A percentile compares a stretch with the other conserved stretches of the same genome.
These are phyloP conservation scores for Ophion ellenae DNA, from an alignment of 2,888 invertebrate genomes.

Conservation along the genomic window DNA sequence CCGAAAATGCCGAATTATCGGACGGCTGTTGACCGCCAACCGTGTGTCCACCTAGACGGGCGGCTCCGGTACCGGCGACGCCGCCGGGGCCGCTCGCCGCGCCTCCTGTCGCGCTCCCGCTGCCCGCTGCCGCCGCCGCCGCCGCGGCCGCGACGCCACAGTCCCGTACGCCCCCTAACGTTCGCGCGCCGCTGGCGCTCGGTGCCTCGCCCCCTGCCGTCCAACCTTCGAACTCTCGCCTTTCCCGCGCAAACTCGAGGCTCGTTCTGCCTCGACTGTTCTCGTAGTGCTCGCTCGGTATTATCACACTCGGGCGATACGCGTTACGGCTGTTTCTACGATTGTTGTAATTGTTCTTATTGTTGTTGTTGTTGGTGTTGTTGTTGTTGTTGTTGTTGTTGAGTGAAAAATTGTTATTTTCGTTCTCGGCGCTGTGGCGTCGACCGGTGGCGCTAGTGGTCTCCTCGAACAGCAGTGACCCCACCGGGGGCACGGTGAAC, in stretches of 20 bases:
- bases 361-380: slow-evolving; percentile 62
- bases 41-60: slow-evolving; percentile 82
- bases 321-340: slow-evolving; percentile 65
- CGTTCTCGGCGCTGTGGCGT: slow-evolving; percentile 10
- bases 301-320: slow-evolving; percentile 64
- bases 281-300: slow-evolving; percentile 57
- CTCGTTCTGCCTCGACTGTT: slow-evolving; percentile 35
- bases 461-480: slow-evolving; percentile 25
- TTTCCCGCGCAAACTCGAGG: slow-evolving; percentile 47
- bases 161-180: slow-evolving; percentile 37
- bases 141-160: slow-evolving; percentile 65
- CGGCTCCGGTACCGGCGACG: slow-evolving; percentile 75
- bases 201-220: slow-evolving; percentile 69
- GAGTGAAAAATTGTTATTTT: slow-evolving; percentile 38
- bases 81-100: slow-evolving; percentile 58
- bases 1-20: slow-evolving; percentile 69
- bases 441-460: not conserved
- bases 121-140: slow-evolving; percentile 70
- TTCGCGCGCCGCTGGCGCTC: slow-evolving; percentile 70
- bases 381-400: slow-evolving; percentile 58
- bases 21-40: slow-evolving; percentile 65
- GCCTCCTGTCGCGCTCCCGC: slow-evolving; percentile 80
- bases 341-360: slow-evolving; percentile 67
- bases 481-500: slow-evolving; percentile 32
- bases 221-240: slow-evolving; percentile 58